Percentiles rank a stretch among this genome's conserved stretches.
Conservation (phyloP, 2,888 invertebrate genomes). For the Perithous albicinctus region DNA sequence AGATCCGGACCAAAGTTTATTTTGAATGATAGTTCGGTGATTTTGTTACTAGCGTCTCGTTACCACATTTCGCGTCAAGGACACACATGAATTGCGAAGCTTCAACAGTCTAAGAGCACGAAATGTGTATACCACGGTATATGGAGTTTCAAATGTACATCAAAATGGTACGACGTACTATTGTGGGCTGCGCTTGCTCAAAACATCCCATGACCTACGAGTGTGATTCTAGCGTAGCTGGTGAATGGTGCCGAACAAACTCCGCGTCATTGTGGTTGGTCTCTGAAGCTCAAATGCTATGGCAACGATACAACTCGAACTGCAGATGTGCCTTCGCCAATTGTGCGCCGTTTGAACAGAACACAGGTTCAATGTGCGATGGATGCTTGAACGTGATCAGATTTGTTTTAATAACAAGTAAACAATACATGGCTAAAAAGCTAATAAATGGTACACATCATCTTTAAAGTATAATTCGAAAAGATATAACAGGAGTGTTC, state of each 20-base stretch:
- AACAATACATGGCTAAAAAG: too few species aligned
- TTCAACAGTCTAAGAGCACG: neutral
- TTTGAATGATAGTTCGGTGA: slow-evolving; percentile 6
- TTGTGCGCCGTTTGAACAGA: neutral
- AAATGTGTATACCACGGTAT: neutral
- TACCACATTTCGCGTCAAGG: slow-evolving; percentile 17
- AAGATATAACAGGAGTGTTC: too few species aligned
- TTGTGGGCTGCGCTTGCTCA: too few species aligned
- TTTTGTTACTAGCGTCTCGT: slow-evolving; percentile 29
- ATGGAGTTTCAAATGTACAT: neutral
- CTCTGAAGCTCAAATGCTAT: neutral
- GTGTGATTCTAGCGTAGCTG: neutral
- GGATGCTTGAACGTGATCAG: too few species aligned
- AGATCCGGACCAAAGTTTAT: slow-evolving; percentile 43
- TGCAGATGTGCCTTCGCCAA: neutral
- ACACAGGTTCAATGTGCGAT: too few species aligned
- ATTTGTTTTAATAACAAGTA: too few species aligned
- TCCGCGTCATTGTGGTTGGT: neutral
- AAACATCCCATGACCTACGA: neutral
- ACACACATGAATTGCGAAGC: neutral
- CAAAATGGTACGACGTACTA: neutral
- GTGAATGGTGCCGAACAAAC: neutral
- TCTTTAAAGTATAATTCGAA: too few species aligned
- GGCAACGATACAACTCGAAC: slow-evolving; percentile 1
- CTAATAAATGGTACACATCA: too few species aligned